Conservation (phyloP, 2,797 vertebrate genomes). For the Arctocebus calabarensis region DNA sequence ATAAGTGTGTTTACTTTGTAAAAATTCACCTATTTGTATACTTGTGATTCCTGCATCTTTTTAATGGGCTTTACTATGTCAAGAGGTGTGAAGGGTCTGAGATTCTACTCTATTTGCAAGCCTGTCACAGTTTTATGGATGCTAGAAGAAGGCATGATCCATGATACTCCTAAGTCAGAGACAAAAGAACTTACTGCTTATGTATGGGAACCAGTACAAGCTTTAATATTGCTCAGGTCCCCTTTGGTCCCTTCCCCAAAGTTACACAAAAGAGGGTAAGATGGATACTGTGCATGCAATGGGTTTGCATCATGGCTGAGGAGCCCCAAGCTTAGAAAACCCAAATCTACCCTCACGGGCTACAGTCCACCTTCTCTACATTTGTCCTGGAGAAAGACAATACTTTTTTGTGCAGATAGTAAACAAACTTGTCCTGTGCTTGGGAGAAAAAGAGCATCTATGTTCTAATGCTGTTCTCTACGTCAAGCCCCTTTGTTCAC, state of each 20-base stretch:
- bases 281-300: background rate
- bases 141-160: background rate
- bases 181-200: background rate
- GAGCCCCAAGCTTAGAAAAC: background rate
- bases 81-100: background rate
- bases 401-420: background rate
- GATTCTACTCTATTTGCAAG: background rate
- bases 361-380: background rate
- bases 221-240: background rate
- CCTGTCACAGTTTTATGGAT: background rate
- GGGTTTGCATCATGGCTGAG: background rate
- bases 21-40: background rate
- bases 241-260: background rate
- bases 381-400: background rate
- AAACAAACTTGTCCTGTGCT: background rate
- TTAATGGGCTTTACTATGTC: background rate
- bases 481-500: no score
- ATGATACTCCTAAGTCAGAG: background rate
- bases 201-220: background rate
- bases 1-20: background rate
- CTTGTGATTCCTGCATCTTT: background rate
- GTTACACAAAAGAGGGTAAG: no score
- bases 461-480: background rate
- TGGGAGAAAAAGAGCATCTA: background rate
- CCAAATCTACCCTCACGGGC: background rate